Evolutionary conservation across 2,888 invertebrate species (phyloP).

Genomic region (Sthenelais limicola): DNA sequence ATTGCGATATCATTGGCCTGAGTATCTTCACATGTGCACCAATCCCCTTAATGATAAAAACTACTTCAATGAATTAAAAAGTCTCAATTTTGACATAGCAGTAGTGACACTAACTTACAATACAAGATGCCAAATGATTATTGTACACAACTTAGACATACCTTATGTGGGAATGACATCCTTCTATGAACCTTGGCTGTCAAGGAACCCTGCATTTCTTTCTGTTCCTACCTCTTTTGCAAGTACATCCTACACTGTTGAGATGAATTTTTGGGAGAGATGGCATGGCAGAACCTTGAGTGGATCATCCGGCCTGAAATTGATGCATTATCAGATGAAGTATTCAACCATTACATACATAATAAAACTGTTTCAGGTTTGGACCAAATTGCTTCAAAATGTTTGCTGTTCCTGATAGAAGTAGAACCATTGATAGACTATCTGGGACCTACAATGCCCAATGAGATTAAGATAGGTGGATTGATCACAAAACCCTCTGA

Average conservation of each 20-base stretch:
- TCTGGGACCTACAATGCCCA: background rate
- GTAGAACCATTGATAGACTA: background rate
- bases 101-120: background rate
- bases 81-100: background rate
- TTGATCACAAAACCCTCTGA: slow-evolving; percentile 1
- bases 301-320: background rate
- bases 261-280: slow-evolving; percentile 11
- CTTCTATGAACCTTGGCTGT: slow-evolving; percentile 5
- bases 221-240: background rate
- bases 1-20: background rate
- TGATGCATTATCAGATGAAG: background rate
- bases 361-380: background rate
- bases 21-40: background rate
- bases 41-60: background rate
- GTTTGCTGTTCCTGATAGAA: background rate
- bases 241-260: background rate
- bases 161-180: background rate
- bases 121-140: background rate
- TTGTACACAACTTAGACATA: background rate
- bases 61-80: background rate
- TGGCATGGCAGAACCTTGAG: background rate
- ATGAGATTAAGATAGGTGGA: slow-evolving; percentile 2
- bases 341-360: background rate
- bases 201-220: background rate
- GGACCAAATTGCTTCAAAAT: too few species aligned